Percentiles rank a stretch among this genome's conserved stretches.
Conservation (phyloP, 2,888 invertebrate species). For the Orchesellides sinensis region DNA sequence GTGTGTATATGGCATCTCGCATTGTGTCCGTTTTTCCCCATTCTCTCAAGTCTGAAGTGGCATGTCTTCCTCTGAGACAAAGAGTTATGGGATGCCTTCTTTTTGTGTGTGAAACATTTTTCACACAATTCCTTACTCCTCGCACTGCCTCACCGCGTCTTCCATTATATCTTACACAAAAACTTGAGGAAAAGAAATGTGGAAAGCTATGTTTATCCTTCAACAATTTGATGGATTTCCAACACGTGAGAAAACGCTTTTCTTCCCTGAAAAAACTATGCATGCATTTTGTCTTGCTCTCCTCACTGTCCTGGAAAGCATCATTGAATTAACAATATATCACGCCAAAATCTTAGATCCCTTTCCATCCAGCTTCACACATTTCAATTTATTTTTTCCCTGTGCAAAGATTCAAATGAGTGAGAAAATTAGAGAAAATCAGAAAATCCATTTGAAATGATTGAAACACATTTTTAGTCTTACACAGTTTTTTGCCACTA, state of each 20-base stretch:
- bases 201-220: conserved; percentile 57
- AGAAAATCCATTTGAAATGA: not conserved
- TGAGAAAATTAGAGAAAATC: not conserved
- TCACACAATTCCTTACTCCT: conserved; percentile 56
- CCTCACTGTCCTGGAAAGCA: not conserved
- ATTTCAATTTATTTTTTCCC: conserved; percentile 46
- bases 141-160: conserved; percentile 1
- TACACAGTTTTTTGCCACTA: not conserved
- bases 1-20: not conserved
- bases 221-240: conserved; percentile 64
- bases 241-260: conserved; percentile 60
- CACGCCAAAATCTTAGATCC: conserved; percentile 43
- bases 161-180: conserved; percentile 14
- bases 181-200: conserved; percentile 33
- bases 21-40: conserved; percentile 36
- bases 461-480: not conserved
- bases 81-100: conserved; percentile 70
- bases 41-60: conserved; percentile 44
- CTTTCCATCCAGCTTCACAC: conserved; percentile 29
- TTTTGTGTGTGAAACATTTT: conserved; percentile 62
- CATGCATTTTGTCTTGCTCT: conserved; percentile 1
- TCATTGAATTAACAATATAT: conserved; percentile 58
- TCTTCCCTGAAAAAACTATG: conserved; percentile 1
- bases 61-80: conserved; percentile 50
- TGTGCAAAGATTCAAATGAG: not conserved